Evolutionary conservation across 2,113 vertebrate species (phyloP), one percentile per base, ranked within the genome.

Genomic region (Acanthochromis polyacanthus): DNA sequence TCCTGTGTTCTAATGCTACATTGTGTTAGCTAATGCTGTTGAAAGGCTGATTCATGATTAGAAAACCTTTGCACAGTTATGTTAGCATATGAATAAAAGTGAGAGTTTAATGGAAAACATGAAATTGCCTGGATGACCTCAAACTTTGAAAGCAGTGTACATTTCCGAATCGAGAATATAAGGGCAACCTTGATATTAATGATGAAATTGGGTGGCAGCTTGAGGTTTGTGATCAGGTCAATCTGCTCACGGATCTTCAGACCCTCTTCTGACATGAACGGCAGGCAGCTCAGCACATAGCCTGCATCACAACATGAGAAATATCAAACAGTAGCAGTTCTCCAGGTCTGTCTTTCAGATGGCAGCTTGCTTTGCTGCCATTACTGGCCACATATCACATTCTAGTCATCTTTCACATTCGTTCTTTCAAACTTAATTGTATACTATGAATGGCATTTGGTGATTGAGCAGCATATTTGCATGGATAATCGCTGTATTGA

Each of bases 171-270:
- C 46, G 15, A 67, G 36, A 22, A 74, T 5, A 19, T 55, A 17
- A 66, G 2, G 2, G 46, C 88, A 91, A 99, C 98, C 97, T 99
- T 99, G 83, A 99, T 96, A 90, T 97, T 99, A 84, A 99, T 97
- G 91, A 99, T 93, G 85, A 99, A 77, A 94, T 99, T 96, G 0
- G 97, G 97, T 32, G 95, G 91, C 74, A 97, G 80, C 72, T 94
- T 95, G 60, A 97, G 91, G 73, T 93, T 96, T 93, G 88, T 96
- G 89, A 99, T 94, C 86, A 96, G 61, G 45, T 97, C 89, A 78
- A 97, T 91, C 93, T 99, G 97, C 77, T 98, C 93, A 14, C 87
- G 70, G 81, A 95, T 88, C 68, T 90, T 96, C 88, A 96, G 75
- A 71, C 88, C 86, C 25, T 96, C 95, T 71, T 97, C 95, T 25